phyloP scores from a whole-genome alignment of 2,113 vertebrate species.

The Shinisaurus crocodilurus region DNA sequence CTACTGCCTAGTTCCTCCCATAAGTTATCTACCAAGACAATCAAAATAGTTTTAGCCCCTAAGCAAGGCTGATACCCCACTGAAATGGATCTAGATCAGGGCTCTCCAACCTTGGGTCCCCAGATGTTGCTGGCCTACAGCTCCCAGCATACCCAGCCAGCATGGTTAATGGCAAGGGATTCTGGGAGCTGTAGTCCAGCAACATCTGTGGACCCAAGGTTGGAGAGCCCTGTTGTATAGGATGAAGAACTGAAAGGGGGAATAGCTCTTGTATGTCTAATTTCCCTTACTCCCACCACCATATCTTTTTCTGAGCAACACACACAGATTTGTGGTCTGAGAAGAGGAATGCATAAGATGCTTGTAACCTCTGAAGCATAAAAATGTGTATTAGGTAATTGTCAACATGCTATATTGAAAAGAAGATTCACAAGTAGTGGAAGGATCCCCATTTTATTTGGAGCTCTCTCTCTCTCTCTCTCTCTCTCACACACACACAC shows the following conservation, averaged over 20 bases:
- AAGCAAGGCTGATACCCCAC: too few species aligned
- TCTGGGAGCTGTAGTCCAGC: not conserved
- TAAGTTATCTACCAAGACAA: too few species aligned
- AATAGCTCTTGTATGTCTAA: not conserved
- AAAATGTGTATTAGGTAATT: not conserved
- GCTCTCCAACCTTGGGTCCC: too few species aligned
- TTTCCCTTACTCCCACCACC: not conserved
- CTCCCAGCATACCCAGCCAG: too few species aligned
- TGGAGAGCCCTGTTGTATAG: not conserved
- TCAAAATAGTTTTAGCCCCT: too few species aligned
- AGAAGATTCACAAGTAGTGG: not conserved
- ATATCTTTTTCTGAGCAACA: not conserved
- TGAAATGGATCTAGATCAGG: too few species aligned
- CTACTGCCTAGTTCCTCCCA: too few species aligned
- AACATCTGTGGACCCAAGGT: too few species aligned
- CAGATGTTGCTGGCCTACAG: too few species aligned
- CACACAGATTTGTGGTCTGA: not conserved
- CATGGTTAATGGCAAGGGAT: too few species aligned
- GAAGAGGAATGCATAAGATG: not conserved
- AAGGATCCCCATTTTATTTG: not conserved
- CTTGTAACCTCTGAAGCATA: not conserved
- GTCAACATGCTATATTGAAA: not conserved
- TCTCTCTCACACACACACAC: not conserved
- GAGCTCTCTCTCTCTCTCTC: not conserved
- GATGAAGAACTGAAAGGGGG: not conserved